Base-by-base conservation (phyloP, 92 coral and sea anemone genomes). In the Chrysogorgia sp. region DNA sequence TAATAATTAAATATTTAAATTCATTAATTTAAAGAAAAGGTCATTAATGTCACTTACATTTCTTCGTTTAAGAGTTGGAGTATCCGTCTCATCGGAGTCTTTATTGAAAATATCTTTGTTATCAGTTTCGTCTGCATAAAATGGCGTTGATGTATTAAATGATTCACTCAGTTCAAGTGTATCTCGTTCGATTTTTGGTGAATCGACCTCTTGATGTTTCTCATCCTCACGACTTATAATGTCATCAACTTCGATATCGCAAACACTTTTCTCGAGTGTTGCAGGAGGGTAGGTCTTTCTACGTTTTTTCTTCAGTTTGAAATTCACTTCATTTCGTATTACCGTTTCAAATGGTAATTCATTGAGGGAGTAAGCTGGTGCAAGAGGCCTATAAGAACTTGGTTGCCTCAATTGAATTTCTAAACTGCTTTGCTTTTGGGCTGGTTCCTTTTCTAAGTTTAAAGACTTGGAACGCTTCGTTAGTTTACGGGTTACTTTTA, bases 231-330 rank as follows among this genome's bases (percentile, higher is more conserved):
- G 53, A 47, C 53, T 47, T 47, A 6, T 47, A 2, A 47, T 7
- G 53, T 30, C 40, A 68, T 45, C 75, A 4, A n/a, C 34, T 28
- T 45, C 58, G 59, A 29, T 30, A 40, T 41, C 29, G 49, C 45
- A 10, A 50, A 10, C 25, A 31, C 40, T 34, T 17, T 40, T 55
- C 33, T 37, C 14, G 17, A 48, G 6, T 24, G 31, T 49, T 2
- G 25, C 30, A 0, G 76, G 55, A 10, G 76, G 76, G 33, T 19
- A 19, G 20, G 14, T 72, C 31, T 34, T 56, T 17, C 49, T 56
- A 7, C 64, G 79, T 14, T 31, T 72, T 34, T 72, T 72, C 79
- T 72, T 56, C 35, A 72, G 52, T 53, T 72, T 72, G 23, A 72
- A 15, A 35, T 35, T 53, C 30, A 72, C 48, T 40, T 72, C 65